A percentile compares a stretch with the other conserved stretches of the same genome.
phyloP scores from a whole-genome alignment of 30 jellyfish, hydroid and myxozoan species.

The Cassiopea andromeda region DNA sequence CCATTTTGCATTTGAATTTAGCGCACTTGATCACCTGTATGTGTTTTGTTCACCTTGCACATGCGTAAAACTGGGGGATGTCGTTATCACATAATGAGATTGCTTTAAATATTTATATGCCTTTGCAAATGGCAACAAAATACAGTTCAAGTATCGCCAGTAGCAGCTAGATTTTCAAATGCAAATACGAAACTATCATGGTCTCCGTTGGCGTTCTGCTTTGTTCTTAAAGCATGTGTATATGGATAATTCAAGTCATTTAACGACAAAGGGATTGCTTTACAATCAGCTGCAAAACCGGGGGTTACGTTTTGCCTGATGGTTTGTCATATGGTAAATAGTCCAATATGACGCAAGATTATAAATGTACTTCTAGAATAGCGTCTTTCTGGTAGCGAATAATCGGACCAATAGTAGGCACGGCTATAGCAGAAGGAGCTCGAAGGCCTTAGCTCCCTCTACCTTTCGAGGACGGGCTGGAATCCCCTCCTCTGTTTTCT shows the following conservation, averaged over 20 bases:
- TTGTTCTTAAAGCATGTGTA: not conserved
- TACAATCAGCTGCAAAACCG: not conserved
- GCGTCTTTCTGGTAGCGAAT: too few relatives aligned
- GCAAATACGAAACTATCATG: not conserved
- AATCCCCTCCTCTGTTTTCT: too few relatives aligned
- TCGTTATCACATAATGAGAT: not conserved
- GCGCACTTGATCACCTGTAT: slow-evolving; percentile 66
- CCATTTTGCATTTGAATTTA: slow-evolving; percentile 64
- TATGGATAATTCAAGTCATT: slow-evolving; percentile 1
- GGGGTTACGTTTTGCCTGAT: not conserved
- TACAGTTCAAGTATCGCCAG: not conserved
- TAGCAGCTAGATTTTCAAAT: not conserved
- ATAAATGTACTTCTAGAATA: too few relatives aligned
- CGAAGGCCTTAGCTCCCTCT: too few relatives aligned
- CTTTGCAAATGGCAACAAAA: not conserved
- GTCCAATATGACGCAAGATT: not conserved
- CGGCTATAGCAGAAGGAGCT: too few relatives aligned
- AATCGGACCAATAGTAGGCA: too few relatives aligned
- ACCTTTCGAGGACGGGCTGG: too few relatives aligned
- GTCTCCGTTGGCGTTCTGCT: not conserved
- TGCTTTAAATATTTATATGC: not conserved
- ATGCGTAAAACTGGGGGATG: slow-evolving; percentile 21
- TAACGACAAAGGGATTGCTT: slow-evolving; percentile 10
- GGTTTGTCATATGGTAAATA: not conserved
- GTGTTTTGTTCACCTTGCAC: slow-evolving; percentile 8